A percentile compares a stretch with the other conserved stretches of the same genome.
These are phyloP conservation scores for Hirundo rustica DNA, from an alignment of 2,797 vertebrate species.

Conservation along the genomic window DNA sequence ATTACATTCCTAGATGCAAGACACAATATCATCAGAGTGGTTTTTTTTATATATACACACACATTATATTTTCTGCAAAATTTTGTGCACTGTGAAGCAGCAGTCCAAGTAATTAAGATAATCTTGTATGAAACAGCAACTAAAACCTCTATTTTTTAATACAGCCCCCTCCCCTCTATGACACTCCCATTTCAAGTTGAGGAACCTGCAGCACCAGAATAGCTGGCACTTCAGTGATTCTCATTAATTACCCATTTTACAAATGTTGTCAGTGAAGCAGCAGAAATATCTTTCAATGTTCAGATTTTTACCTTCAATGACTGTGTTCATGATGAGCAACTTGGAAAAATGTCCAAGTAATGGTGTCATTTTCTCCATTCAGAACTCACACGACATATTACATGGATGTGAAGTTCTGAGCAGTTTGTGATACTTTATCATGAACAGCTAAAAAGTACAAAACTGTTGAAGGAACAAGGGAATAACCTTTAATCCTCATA, in stretches of 20 bases:
- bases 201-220: neutral
- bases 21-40: neutral
- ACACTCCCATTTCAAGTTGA: neutral
- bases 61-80: neutral
- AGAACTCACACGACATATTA: neutral
- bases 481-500: neutral
- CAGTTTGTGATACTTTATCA: neutral
- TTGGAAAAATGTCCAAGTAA: neutral
- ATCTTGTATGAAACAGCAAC: neutral
- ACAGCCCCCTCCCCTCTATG: neutral
- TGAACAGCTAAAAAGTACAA: neutral
- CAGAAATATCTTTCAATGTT: neutral
- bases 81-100: neutral
- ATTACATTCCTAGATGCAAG: neutral
- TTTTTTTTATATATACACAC: rapidly evolving
- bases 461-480: neutral
- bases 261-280: neutral
- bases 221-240: neutral
- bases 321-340: neutral
- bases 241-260: neutral
- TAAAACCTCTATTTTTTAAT: neutral
- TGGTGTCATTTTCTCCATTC: neutral
- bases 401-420: neutral
- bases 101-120: neutral
- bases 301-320: neutral